These are phyloP conservation scores for Griposia aprilina DNA, from an alignment of 2,888 invertebrate genomes.

Conservation along the genomic window DNA sequence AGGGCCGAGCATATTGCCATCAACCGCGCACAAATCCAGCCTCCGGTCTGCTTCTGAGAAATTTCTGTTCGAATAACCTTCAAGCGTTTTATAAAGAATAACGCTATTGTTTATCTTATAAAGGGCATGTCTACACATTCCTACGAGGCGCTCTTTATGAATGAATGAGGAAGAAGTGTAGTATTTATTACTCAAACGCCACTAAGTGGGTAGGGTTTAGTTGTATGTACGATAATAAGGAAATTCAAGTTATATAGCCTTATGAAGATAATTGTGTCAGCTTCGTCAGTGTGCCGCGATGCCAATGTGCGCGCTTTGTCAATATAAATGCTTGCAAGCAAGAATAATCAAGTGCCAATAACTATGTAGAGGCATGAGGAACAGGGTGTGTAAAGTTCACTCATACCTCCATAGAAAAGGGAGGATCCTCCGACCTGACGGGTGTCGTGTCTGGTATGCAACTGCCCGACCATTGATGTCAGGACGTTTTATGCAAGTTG, in stretches of 20 bases:
- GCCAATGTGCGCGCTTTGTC: neutral
- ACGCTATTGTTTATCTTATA: neutral
- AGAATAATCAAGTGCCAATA: neutral
- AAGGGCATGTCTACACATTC: conserved; percentile 5
- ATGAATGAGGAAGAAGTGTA: conserved; percentile 13
- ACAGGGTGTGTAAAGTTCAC: too few species aligned
- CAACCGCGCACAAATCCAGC: neutral
- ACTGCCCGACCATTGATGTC: too few species aligned
- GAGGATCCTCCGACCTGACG: too few species aligned
- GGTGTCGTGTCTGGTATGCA: too few species aligned
- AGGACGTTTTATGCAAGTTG: too few species aligned
- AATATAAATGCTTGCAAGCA: neutral
- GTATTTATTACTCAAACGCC: conserved; percentile 3
- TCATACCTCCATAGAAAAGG: too few species aligned
- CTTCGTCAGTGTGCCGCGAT: too few species aligned
- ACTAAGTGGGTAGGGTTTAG: neutral
- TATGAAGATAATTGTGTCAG: too few species aligned
- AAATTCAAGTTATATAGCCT: conserved; percentile 12
- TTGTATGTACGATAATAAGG: neutral
- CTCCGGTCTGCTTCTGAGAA: neutral
- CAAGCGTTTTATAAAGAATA: neutral
- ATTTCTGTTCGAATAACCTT: neutral
- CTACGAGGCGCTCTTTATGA: neutral
- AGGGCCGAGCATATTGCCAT: neutral
- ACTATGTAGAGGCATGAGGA: too few species aligned